Base-by-base conservation (phyloP, 2,113 vertebrate genomes). In the Etheostoma spectabile region DNA sequence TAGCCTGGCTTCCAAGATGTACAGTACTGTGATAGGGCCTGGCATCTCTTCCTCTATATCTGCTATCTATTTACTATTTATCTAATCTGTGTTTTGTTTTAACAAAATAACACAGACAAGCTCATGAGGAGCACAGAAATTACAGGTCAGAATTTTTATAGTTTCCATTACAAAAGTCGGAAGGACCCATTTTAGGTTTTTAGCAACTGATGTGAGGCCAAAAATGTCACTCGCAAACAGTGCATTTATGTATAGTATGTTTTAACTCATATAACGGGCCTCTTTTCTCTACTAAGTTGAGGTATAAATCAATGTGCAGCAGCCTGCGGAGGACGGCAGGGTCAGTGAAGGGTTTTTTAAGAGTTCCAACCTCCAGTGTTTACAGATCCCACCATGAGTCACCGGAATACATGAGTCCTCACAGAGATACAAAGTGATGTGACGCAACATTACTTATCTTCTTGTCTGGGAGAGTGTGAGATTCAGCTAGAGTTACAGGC, bases 271-370 rank as follows among this genome's bases (percentile, higher is more conserved):
- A 16, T 56, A 69, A 51, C 30, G n/a, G 49, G 13, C 24, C 27
- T 42, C 35, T 49, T 15, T 33, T n/a, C 21, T 13, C 42, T 51
- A 16, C 38, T 73, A 69, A 51, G 48, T 5, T 0, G 30, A 72
- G 46, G 21, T 52, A 46, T 85, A 83, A 89, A 90, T 91, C 84
- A 83, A 72, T 53, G 55, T 72, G 71, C n/a, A 24, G 73, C 46
- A 65, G 69, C 53, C 45, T 56, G 42, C 30, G 46, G 65, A 81
- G 38, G 70, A 79, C 19, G 7, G 45, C 38, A 51, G n/a, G 79
- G 49, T 77, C 73, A 80, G 24, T 5, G 60, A 30, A 21, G 24
- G 57, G 57, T 82, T 76, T 53, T 66, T 74, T 59, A 55, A 56
- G 53, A 18, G 27, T 8, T 52, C 3, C 16, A 38, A 16, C 62